Evolutionary conservation across 2,113 vertebrate genomes (phyloP).

Genomic region (Cololabis saira): DNA sequence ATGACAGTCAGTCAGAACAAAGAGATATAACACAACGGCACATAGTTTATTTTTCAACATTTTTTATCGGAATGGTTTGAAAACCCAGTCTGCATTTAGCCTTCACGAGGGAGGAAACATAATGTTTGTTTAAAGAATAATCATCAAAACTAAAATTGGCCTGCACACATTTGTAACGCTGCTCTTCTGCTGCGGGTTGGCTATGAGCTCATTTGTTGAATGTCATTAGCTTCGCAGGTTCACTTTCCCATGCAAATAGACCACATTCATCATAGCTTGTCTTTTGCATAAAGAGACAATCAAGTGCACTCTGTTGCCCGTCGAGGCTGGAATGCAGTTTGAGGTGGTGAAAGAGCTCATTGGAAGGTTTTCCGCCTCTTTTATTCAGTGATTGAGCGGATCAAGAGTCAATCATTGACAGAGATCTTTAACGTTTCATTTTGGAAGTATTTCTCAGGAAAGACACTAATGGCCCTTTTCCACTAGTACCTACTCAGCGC

Average conservation of each 20-base stretch:
- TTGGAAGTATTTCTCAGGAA: constrained; percentile 16
- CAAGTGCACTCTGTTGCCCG: neutral
- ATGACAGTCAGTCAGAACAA: constrained; percentile 5
- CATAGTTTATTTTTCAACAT: neutral
- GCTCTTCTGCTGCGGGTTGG: constrained; percentile 18
- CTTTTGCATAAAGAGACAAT: constrained; percentile 47
- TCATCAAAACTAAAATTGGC: constrained; percentile 32
- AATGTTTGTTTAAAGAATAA: constrained; percentile 32
- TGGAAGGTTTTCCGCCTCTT: constrained; percentile 27
- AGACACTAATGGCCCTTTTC: constrained; percentile 33
- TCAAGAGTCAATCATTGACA: constrained; percentile 30
- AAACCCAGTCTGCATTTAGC: constrained; percentile 3
- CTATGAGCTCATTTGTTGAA: constrained; percentile 52
- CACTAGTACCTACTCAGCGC: no score
- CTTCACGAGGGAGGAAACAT: constrained; percentile 47
- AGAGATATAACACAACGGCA: constrained; percentile 5
- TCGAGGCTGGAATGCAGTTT: neutral
- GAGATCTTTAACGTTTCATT: constrained; percentile 9
- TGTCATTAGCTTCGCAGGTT: constrained; percentile 47
- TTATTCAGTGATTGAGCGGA: constrained; percentile 47
- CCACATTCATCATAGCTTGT: constrained; percentile 54
- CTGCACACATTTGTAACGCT: constrained; percentile 28
- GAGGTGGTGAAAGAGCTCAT: constrained; percentile 6
- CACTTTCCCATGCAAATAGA: constrained; percentile 53
- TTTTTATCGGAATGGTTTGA: constrained; percentile 16